Evolutionary conservation across 2,797 vertebrate genomes (phyloP).

Genomic region (Florisuga fusca): DNA sequence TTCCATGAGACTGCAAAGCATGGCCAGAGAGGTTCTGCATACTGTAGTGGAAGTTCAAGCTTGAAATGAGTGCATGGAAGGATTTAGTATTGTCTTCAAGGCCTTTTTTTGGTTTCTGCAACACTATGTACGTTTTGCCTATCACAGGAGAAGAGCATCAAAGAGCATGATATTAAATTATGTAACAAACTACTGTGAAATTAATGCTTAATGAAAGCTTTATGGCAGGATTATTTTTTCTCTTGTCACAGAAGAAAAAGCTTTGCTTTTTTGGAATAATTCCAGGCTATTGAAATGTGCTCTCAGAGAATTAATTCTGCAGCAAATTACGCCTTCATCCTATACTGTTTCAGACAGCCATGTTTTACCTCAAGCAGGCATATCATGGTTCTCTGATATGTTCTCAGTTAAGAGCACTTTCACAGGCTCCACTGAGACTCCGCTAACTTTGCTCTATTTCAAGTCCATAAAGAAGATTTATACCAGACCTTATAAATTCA

Average conservation of each 20-base stretch:
- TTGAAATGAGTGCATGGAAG: not conserved
- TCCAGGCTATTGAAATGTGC: not conserved
- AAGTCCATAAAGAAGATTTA: slow-evolving; percentile 45
- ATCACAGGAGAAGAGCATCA: not conserved
- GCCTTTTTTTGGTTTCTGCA: not conserved
- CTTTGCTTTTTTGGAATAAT: not conserved
- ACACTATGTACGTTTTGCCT: not conserved
- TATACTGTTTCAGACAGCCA: not conserved
- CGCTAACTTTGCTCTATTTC: not conserved
- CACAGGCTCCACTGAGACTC: not conserved
- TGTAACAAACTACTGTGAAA: not conserved
- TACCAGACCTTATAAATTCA: slow-evolving; percentile 25
- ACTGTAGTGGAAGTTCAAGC: not conserved
- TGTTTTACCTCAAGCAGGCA: not conserved
- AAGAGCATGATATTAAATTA: not conserved
- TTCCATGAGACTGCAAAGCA: not conserved
- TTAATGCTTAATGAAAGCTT: not conserved
- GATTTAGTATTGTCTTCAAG: not conserved
- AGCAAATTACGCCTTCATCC: not conserved
- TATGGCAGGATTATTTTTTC: not conserved
- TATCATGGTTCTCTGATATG: not conserved
- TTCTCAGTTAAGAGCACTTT: slow-evolving; percentile 12
- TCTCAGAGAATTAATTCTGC: not conserved
- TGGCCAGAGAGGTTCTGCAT: not conserved
- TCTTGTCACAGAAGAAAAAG: not conserved